Evolutionary conservation across 2,113 vertebrate genomes (phyloP).

Genomic region (Ceratotherium simum): DNA sequence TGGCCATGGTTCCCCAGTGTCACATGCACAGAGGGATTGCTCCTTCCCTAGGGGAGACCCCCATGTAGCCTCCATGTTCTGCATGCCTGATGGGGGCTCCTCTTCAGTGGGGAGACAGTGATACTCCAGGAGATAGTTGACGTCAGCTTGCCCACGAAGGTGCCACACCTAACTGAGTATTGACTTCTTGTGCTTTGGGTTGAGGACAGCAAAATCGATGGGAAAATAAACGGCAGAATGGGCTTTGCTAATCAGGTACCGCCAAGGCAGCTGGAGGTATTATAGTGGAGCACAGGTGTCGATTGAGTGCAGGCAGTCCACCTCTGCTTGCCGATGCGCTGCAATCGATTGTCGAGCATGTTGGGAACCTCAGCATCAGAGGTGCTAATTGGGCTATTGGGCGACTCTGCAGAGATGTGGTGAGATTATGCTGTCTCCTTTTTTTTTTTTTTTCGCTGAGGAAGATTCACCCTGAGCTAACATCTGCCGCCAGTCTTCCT

Average conservation of each 20-base stretch:
- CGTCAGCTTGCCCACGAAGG: constrained; percentile 53
- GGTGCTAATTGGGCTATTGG: constrained; percentile 29
- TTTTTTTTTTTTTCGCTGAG: too few species aligned
- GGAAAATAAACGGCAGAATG: constrained; percentile 73
- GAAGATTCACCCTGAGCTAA: too few species aligned
- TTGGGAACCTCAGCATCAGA: constrained; percentile 21
- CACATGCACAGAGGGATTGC: background rate
- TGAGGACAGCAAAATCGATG: constrained; percentile 73
- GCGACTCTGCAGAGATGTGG: background rate
- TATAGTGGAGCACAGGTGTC: constrained; percentile 66
- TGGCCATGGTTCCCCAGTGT: constrained; percentile 56
- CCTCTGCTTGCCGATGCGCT: background rate
- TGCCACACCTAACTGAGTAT: constrained; percentile 73
- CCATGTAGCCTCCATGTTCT: rapidly evolving
- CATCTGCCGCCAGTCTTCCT: too few species aligned
- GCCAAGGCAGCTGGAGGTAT: constrained; percentile 64
- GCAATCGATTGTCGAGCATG: background rate
- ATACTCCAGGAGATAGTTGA: background rate
- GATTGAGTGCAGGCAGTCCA: constrained; percentile 34
- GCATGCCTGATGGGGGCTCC: background rate
- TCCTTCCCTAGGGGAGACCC: background rate
- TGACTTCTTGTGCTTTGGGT: constrained; percentile 64
- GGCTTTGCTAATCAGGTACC: constrained; percentile 80
- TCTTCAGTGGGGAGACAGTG: background rate
- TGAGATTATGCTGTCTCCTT: too few species aligned